Percentiles rank a stretch among this genome's conserved stretches.
Evolutionary conservation across 2,797 vertebrate species (phyloP).

Genomic region (Halcyon smyrnensis): DNA sequence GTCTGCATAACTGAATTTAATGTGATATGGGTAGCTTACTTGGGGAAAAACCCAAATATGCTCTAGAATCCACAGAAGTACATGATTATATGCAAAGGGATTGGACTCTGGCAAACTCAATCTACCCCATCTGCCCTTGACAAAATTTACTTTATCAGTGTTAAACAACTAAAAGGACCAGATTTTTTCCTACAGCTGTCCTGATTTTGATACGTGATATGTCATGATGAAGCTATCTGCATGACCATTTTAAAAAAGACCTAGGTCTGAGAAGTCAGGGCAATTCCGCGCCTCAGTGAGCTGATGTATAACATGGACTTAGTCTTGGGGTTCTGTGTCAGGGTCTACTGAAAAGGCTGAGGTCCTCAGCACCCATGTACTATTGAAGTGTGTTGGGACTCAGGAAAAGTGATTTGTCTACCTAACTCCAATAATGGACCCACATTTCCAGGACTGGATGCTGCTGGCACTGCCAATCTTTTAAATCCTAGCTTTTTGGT

Average conservation of each 20-base stretch:
- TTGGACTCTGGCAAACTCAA: not conserved
- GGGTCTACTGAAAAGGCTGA: not conserved
- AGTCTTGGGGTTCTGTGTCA: not conserved
- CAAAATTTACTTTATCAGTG: not conserved
- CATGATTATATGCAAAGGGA: not conserved
- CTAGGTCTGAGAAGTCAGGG: not conserved
- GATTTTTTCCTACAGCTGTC: not conserved
- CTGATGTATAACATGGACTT: not conserved
- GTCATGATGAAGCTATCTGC: not conserved
- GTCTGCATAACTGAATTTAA: not conserved
- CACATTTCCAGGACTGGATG: not conserved
- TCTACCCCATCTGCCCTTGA: not conserved
- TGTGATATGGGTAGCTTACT: not conserved
- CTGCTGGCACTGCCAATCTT: not conserved
- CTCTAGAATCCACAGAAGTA: not conserved
- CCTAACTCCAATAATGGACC: not conserved
- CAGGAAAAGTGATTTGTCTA: not conserved
- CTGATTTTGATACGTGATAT: not conserved
- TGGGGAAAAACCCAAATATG: not conserved
- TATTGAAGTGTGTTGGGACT: not conserved
- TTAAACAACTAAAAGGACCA: not conserved
- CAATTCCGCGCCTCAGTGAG: not conserved
- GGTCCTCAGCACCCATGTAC: not conserved
- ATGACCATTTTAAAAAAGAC: not conserved
- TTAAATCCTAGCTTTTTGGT: not conserved